A percentile compares a stretch with the other conserved stretches of the same genome.
phyloP scores from a whole-genome alignment of 1,140 invertebrate genomes.

The Lepidotrigona ventralis region DNA sequence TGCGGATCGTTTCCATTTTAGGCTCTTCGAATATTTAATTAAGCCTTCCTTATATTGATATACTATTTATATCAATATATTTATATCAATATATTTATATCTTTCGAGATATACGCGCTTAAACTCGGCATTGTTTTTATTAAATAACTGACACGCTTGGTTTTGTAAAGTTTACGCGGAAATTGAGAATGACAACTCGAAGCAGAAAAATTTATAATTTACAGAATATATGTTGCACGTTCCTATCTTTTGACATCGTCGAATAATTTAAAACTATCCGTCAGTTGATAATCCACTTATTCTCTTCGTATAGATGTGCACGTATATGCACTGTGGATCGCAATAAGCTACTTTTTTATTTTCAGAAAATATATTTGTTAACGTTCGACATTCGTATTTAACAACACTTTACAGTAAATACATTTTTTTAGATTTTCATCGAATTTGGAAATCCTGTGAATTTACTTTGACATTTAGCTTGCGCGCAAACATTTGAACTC shows the following conservation, averaged over 20 bases:
- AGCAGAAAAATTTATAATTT: background rate
- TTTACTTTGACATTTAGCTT: background rate
- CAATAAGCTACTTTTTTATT: background rate
- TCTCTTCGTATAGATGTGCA: background rate
- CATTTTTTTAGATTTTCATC: background rate
- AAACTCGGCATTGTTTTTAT: background rate
- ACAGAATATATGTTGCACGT: too few species aligned
- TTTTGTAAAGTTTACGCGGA: background rate
- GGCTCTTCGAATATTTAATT: background rate
- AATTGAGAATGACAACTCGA: too few species aligned
- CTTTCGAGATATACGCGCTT: background rate
- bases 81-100: too few species aligned
- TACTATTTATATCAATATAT: too few species aligned
- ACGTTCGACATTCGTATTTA: background rate
- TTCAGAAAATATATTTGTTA: background rate
- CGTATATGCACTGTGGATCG: background rate
- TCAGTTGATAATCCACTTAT: background rate
- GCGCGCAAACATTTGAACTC: background rate
- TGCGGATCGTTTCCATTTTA: background rate
- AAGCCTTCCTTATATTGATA: background rate
- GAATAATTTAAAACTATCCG: background rate
- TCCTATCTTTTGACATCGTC: background rate
- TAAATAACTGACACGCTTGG: background rate
- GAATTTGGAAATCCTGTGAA: background rate
- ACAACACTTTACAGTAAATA: background rate